Evolutionary conservation across 2,888 invertebrate species (phyloP).

Genomic region (Serripes groenlandicus): DNA sequence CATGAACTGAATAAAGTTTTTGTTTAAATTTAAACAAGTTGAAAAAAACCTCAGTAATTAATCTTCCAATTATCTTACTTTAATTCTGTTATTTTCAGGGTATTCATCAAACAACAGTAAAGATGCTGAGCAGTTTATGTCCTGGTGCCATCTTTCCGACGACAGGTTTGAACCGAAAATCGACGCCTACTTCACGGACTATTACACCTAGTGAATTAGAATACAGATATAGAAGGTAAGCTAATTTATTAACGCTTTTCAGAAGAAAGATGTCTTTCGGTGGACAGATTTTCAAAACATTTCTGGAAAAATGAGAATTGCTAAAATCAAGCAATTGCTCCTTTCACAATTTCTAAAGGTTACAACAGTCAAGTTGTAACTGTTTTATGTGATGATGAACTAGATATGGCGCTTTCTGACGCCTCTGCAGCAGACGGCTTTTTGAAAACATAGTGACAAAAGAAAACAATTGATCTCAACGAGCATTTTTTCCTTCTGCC

Average conservation of each 20-base stretch:
- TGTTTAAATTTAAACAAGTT: no score
- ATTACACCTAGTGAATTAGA: slow-evolving; percentile 69
- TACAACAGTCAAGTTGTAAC: neutral
- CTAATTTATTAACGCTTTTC: neutral
- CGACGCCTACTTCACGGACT: slow-evolving; percentile 72
- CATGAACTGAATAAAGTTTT: neutral
- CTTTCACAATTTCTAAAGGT: neutral
- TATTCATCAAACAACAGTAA: no score
- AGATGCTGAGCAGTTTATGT: slow-evolving; percentile 73
- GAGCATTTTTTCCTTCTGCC: neutral
- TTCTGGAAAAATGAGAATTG: neutral
- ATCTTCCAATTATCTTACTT: no score
- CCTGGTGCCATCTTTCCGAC: slow-evolving; percentile 75
- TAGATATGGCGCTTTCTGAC: no score
- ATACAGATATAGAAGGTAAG: slow-evolving; percentile 68
- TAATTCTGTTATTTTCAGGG: no score
- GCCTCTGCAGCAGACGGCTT: no score
- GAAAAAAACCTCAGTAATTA: no score
- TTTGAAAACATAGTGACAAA: no score
- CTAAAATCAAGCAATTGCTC: neutral
- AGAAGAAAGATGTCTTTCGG: no score
- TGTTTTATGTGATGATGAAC: no score
- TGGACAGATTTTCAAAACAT: no score
- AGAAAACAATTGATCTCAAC: no score
- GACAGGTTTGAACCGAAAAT: slow-evolving; percentile 75